A percentile compares a stretch with the other conserved stretches of the same genome.
phyloP scores from a whole-genome alignment of 1,140 invertebrate species.

The Aphelenchoides avenae region DNA sequence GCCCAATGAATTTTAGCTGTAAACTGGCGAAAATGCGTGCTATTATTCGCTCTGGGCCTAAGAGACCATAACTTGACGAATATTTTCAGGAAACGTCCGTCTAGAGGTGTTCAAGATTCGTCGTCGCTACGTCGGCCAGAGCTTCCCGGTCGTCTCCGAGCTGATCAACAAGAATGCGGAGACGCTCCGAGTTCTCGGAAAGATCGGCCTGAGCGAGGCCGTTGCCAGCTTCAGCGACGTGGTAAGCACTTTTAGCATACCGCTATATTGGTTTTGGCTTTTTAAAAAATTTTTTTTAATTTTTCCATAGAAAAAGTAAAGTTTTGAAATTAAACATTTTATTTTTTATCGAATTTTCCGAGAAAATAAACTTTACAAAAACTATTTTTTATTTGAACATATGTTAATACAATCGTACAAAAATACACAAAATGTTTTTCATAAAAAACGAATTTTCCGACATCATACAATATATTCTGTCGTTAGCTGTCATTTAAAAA shows the following conservation, averaged over 20 bases:
- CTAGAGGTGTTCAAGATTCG: constrained; percentile 39
- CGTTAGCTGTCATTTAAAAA: too few relatives aligned
- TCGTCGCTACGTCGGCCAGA: constrained; percentile 41
- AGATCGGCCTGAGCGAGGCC: constrained; percentile 42
- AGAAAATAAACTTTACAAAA: too few relatives aligned
- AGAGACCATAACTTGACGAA: not conserved
- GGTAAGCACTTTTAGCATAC: constrained; percentile 22
- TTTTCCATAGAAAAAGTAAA: not conserved
- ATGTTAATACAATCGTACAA: too few relatives aligned
- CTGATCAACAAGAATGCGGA: constrained; percentile 38
- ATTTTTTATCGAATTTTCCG: too few relatives aligned
- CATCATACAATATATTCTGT: too few relatives aligned
- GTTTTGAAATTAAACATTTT: not conserved
- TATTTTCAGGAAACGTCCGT: constrained; percentile 42
- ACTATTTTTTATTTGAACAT: too few relatives aligned
- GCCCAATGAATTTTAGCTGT: not conserved
- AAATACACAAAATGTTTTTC: too few relatives aligned
- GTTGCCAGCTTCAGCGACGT: constrained; percentile 35
- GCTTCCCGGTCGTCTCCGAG: constrained; percentile 29
- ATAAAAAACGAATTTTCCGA: too few relatives aligned
- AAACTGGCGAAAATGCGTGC: not conserved
- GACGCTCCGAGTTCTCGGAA: constrained; percentile 35
- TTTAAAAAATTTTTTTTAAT: not conserved
- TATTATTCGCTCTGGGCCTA: not conserved
- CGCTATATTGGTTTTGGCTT: too few relatives aligned